A percentile compares a stretch with the other conserved stretches of the same genome.
Evolutionary conservation across 1,140 invertebrate genomes (phyloP).

Genomic region (Odontomachus brunneus): DNA sequence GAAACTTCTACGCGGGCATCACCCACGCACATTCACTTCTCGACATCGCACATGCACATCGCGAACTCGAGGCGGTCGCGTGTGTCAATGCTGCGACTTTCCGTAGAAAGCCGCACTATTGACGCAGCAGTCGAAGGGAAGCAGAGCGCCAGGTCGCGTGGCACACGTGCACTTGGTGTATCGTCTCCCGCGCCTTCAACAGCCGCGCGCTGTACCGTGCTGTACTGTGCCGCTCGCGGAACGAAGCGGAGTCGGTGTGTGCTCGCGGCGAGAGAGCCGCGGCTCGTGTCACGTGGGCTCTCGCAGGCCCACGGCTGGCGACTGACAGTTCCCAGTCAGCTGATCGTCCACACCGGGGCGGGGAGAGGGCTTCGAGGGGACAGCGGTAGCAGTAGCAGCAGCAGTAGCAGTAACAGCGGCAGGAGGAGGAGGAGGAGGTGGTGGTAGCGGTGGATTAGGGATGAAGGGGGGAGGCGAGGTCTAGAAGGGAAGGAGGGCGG

Average conservation of each 20-base stretch:
- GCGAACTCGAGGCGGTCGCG: too few species aligned
- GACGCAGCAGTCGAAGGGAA: too few species aligned
- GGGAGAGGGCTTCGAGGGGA: conserved; percentile 50
- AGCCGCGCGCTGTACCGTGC: not conserved
- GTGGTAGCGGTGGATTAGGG: conserved; percentile 42
- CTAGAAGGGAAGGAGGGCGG: conserved; percentile 64
- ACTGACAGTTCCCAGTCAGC: conserved; percentile 81
- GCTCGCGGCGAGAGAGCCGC: conserved; percentile 63
- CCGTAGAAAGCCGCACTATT: too few species aligned
- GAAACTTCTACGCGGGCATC: too few species aligned
- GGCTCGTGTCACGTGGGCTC: conserved; percentile 73
- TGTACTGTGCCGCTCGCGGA: not conserved
- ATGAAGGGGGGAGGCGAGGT: conserved; percentile 58
- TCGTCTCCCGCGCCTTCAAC: not conserved
- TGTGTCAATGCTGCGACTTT: too few species aligned
- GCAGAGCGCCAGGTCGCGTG: not conserved
- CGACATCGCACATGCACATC: too few species aligned
- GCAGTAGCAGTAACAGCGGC: conserved; percentile 43
- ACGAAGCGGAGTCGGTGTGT: conserved; percentile 26
- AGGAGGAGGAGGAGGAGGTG: conserved; percentile 54
- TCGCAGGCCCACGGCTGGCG: conserved; percentile 74
- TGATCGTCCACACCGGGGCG: conserved; percentile 76
- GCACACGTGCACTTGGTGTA: not conserved
- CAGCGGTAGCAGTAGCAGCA: conserved; percentile 47
- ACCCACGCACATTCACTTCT: too few species aligned